Evolutionary conservation across 2,888 invertebrate genomes (phyloP).

Genomic region (Lasius fuliginosus): DNA sequence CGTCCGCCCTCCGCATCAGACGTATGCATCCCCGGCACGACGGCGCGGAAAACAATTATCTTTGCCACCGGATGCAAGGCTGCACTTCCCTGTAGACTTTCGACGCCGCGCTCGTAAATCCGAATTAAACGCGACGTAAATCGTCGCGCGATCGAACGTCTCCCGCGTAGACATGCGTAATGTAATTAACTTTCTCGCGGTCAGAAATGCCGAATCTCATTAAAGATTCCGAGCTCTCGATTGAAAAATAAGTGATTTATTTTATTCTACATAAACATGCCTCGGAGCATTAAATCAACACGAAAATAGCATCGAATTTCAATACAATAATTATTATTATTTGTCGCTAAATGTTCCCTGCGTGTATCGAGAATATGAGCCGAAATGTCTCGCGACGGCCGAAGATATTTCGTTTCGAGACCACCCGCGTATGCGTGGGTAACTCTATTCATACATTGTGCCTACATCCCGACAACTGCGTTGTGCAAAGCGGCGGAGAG

Average conservation of each 20-base stretch:
- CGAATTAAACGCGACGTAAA: conserved; percentile 33
- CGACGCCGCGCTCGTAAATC: conserved; percentile 43
- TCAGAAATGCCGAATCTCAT: conserved; percentile 8
- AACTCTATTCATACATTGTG: conserved; percentile 26
- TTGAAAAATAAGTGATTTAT: neutral
- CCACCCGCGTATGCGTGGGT: neutral
- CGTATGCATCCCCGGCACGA: conserved; percentile 62
- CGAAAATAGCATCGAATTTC: neutral
- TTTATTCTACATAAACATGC: neutral
- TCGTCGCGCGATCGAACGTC: conserved; percentile 15
- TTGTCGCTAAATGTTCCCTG: neutral
- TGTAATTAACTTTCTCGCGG: conserved; percentile 16
- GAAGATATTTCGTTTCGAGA: conserved; percentile 11
- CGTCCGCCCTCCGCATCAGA: conserved; percentile 59
- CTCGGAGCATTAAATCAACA: neutral
- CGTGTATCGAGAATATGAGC: neutral
- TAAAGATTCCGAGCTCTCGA: neutral
- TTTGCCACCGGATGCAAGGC: conserved; percentile 26
- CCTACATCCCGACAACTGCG: conserved; percentile 21
- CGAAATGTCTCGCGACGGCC: neutral
- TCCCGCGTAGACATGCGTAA: neutral
- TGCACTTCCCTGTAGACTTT: conserved; percentile 44
- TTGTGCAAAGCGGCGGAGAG: conserved; percentile 49
- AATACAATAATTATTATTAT: neutral
- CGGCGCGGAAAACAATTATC: conserved; percentile 70